Evolutionary conservation across 2,113 vertebrate genomes (phyloP).

Genomic region (Oreochromis niloticus): DNA sequence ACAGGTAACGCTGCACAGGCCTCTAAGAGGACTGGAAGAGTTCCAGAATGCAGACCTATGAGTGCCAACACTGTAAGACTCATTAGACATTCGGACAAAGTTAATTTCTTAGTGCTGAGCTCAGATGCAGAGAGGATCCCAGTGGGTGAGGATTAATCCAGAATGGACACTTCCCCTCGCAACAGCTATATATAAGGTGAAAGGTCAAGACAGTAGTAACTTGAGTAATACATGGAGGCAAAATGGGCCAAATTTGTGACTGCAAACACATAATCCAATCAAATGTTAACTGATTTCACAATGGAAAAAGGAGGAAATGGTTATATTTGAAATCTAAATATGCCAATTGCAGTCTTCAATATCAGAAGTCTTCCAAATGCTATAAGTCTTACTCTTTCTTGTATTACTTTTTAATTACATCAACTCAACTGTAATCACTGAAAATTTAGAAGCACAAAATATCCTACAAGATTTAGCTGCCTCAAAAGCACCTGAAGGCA

Average conservation of each 20-base stretch:
- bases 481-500: neutral
- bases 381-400: neutral
- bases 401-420: neutral
- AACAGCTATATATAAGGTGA: neutral
- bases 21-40: neutral
- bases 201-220: neutral
- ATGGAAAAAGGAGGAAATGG: neutral
- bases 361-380: neutral
- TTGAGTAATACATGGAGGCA: neutral
- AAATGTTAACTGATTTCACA: neutral
- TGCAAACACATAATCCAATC: neutral
- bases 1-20: neutral
- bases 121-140: neutral
- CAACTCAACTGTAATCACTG: neutral
- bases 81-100: neutral
- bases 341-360: neutral
- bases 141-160: neutral
- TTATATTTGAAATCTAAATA: neutral
- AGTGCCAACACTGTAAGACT: neutral
- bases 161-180: neutral
- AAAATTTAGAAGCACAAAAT: neutral
- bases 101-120: neutral
- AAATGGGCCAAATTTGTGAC: rapidly evolving
- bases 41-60: neutral
- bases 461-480: neutral